A percentile compares a stretch with the other conserved stretches of the same genome.
Evolutionary conservation across 2,113 vertebrate genomes (phyloP).

Genomic region (Etheostoma spectabile): DNA sequence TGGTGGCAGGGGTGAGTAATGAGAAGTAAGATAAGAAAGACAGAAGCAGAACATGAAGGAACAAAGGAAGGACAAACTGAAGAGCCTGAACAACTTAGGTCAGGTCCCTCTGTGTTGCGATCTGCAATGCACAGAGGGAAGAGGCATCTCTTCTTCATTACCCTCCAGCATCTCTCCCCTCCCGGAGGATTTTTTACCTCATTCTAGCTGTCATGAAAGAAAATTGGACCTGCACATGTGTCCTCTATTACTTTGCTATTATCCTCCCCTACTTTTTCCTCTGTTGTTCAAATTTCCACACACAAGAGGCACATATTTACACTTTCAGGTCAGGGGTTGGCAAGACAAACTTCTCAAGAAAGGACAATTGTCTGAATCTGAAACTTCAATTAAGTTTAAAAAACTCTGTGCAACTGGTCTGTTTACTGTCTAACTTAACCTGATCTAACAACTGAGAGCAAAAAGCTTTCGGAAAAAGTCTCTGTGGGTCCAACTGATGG

Average conservation of each 20-base stretch:
- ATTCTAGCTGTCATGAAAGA: constrained; percentile 69
- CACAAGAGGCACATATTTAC: constrained; percentile 12
- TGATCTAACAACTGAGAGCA: background rate
- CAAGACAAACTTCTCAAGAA: background rate
- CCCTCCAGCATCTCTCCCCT: constrained; percentile 54
- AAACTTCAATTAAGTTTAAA: background rate
- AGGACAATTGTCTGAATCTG: background rate
- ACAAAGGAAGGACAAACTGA: constrained; percentile 63
- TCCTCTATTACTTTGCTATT: constrained; percentile 33
- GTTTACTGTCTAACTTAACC: background rate
- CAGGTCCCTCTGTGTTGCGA: constrained; percentile 38
- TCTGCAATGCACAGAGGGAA: constrained; percentile 35
- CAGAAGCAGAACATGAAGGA: constrained; percentile 53
- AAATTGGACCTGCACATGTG: constrained; percentile 70
- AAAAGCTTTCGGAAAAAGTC: background rate
- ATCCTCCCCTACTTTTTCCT: constrained; percentile 17
- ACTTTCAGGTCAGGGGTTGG: background rate
- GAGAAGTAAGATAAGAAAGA: constrained; percentile 39
- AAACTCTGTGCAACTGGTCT: constrained; percentile 3
- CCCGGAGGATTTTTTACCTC: constrained; percentile 67
- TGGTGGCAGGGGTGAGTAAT: constrained; percentile 35
- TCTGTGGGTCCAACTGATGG: background rate
- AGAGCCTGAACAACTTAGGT: constrained; percentile 47
- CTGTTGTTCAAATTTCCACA: constrained; percentile 27
- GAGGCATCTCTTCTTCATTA: constrained; percentile 66